Evolutionary conservation across 2,888 invertebrate species (phyloP).

Genomic region (Eilema depressum): DNA sequence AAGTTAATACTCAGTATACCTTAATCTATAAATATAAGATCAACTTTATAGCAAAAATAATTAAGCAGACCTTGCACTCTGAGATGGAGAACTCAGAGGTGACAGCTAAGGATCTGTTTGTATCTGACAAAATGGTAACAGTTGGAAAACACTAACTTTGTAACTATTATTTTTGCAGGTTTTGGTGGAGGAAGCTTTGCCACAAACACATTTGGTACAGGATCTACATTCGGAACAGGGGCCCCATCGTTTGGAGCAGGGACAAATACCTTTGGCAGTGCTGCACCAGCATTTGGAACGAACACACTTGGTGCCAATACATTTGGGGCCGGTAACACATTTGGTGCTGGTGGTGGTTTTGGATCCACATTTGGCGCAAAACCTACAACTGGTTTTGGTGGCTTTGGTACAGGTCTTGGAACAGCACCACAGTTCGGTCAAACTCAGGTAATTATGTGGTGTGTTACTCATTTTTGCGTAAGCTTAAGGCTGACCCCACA

Average conservation of each 20-base stretch:
- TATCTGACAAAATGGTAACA: too few relatives aligned
- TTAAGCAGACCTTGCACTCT: too few relatives aligned
- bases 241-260: conserved; percentile 65
- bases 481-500: too few relatives aligned
- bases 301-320: conserved; percentile 70
- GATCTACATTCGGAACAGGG: conserved; percentile 64
- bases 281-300: conserved; percentile 70
- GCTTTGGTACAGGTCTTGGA: conserved; percentile 78
- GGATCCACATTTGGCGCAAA: conserved; percentile 82
- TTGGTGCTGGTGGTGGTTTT: conserved; percentile 75
- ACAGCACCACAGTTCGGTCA: conserved; percentile 79
- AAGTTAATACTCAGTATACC: too few relatives aligned
- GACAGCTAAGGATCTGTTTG: too few relatives aligned
- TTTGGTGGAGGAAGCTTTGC: conserved; percentile 67
- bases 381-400: conserved; percentile 80
- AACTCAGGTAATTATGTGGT: conserved; percentile 63
- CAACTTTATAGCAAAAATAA: too few relatives aligned
- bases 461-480: too few relatives aligned
- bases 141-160: neutral
- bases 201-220: conserved; percentile 49
- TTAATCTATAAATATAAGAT: too few relatives aligned
- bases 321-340: conserved; percentile 59
- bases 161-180: conserved; percentile 40
- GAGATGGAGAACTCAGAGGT: too few relatives aligned
- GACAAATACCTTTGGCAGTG: conserved; percentile 64